Conservation (phyloP, 2,888 invertebrate species). For the Lycia hirtaria region DNA sequence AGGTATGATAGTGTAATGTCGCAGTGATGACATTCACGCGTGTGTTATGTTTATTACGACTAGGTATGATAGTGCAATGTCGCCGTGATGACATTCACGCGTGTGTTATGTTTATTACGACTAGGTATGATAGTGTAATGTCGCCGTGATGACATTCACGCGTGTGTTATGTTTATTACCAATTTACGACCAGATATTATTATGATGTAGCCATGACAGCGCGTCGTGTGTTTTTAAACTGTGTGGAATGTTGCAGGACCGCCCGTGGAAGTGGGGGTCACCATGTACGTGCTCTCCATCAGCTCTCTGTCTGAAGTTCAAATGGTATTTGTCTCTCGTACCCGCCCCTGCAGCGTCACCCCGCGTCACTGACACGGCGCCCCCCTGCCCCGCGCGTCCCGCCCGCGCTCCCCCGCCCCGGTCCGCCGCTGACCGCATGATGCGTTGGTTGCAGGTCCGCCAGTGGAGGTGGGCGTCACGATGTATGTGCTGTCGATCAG, state of each 20-base stretch:
- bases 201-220: no score
- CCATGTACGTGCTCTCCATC: constrained; percentile 94
- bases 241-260: constrained; percentile 82
- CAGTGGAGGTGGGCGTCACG: constrained; percentile 99
- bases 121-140: no score
- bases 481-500: constrained; percentile 99
- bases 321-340: constrained; percentile 79
- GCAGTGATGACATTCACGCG: no score
- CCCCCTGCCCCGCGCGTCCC: constrained; percentile 38
- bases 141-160: no score
- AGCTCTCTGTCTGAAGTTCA: constrained; percentile 94
- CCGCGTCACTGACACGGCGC: constrained; percentile 38
- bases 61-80: no score
- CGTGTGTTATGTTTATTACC: no score
- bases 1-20: no score
- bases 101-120: no score
- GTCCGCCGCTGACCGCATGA: constrained; percentile 89
- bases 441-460: constrained; percentile 93
- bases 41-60: no score
- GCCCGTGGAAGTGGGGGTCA: constrained; percentile 93
- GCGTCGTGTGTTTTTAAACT: constrained; percentile 26
- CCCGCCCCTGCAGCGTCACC: constrained; percentile 4
- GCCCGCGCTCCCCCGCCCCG: constrained; percentile 37
- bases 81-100: no score
- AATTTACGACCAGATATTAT: no score